Percentiles rank a stretch among this genome's conserved stretches.
phyloP scores from a whole-genome alignment of 1,140 invertebrate genomes.

The Sycophaga agraensis region DNA sequence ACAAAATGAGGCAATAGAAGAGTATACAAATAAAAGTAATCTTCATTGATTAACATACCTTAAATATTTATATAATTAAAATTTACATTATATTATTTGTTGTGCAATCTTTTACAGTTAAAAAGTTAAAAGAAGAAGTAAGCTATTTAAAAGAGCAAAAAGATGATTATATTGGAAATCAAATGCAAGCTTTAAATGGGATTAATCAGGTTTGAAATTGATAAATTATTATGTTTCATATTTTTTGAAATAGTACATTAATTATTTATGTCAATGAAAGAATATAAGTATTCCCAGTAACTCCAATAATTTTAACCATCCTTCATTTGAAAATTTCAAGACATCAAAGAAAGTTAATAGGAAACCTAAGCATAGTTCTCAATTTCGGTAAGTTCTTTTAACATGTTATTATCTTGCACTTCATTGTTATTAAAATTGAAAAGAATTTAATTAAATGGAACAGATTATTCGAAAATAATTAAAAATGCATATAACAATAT shows the following conservation, averaged over 20 bases:
- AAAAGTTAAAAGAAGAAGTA: conserved; percentile 7
- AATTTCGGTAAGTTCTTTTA: conserved; percentile 2
- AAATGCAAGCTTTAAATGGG: neutral
- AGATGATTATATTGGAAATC: neutral
- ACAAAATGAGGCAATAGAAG: neutral
- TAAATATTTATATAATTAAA: neutral
- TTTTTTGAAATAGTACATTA: neutral
- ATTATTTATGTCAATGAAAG: neutral
- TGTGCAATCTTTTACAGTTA: neutral
- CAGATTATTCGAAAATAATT: no score
- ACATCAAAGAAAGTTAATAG: neutral
- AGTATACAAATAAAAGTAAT: neutral
- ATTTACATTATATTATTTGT: neutral
- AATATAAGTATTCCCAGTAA: neutral
- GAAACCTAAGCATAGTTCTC: neutral
- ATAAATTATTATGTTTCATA: neutral
- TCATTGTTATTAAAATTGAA: neutral
- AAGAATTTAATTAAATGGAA: neutral
- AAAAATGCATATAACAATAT: no score
- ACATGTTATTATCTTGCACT: no score
- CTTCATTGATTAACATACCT: neutral
- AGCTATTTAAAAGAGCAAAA: neutral
- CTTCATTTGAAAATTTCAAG: neutral
- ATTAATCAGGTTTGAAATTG: conserved; percentile 1
- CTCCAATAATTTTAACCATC: neutral